Evolutionary conservation across 2,888 invertebrate species (phyloP).

Genomic region (Drosophila pseudotakahashii): DNA sequence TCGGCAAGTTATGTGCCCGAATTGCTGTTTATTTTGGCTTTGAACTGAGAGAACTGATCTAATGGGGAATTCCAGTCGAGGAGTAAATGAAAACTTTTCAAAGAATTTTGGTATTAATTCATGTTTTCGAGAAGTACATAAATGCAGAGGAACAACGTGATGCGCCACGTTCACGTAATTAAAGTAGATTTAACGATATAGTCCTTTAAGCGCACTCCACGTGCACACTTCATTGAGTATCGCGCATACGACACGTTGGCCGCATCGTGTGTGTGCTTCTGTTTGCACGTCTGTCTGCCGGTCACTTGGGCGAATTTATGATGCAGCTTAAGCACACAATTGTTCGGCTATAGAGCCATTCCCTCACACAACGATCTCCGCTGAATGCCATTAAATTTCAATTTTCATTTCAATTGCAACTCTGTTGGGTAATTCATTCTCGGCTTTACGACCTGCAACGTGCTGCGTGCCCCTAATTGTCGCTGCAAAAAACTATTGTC

Average conservation of each 20-base stretch:
- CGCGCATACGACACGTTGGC: conserved; percentile 63
- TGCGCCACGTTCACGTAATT: conserved; percentile 60
- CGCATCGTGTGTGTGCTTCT: conserved; percentile 1
- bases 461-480: conserved; percentile 55
- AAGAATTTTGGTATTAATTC: not conserved
- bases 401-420: conserved; percentile 51
- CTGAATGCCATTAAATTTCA: conserved; percentile 30
- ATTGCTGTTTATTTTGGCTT: conserved; percentile 15
- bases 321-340: conserved; percentile 46
- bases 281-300: not conserved
- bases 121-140: not conserved
- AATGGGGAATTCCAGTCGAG: conserved; percentile 8
- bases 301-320: conserved; percentile 56
- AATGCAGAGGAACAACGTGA: no score
- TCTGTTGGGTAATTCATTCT: conserved; percentile 30
- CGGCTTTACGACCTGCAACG: conserved; percentile 52
- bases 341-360: conserved; percentile 30
- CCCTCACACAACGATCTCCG: conserved; percentile 1
- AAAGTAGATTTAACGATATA: conserved; percentile 68
- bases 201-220: conserved; percentile 10
- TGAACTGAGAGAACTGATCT: not conserved
- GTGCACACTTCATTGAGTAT: conserved; percentile 64
- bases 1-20: conserved; percentile 13
- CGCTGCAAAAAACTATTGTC: conserved; percentile 50
- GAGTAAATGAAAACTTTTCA: not conserved